These are phyloP conservation scores for Himantopus leucocephalus DNA, from an alignment of 2,113 vertebrate genomes.

Conservation along the genomic window DNA sequence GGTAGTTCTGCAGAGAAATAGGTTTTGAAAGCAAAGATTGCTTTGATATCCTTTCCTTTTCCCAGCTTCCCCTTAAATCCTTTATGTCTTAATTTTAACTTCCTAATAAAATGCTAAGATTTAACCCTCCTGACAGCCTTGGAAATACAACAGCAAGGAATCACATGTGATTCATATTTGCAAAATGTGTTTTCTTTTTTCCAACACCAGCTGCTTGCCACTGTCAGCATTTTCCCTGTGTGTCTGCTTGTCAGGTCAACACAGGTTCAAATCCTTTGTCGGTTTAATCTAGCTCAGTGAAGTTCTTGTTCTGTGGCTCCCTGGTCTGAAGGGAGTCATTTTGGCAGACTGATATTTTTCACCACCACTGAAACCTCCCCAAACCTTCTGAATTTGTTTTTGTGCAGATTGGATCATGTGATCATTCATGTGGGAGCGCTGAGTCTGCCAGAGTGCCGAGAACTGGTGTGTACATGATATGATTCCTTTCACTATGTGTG, in stretches of 20 bases:
- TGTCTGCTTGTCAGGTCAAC: not conserved
- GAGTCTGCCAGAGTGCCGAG: constrained; percentile 87
- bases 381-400: not conserved
- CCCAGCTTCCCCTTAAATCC: not conserved
- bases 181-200: not conserved
- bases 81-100: not conserved
- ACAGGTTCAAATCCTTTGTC: not conserved
- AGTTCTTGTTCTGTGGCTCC: not conserved
- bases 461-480: constrained; percentile 75
- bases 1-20: not conserved
- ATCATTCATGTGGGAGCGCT: constrained; percentile 92
- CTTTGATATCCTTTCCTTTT: not conserved
- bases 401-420: constrained; percentile 84
- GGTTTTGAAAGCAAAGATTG: not conserved
- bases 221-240: not conserved
- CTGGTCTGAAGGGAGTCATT: not conserved
- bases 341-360: not conserved
- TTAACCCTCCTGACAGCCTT: not conserved
- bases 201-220: not conserved
- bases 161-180: not conserved
- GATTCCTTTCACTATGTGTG: not conserved
- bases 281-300: not conserved
- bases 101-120: not conserved
- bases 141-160: not conserved
- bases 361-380: not conserved